Evolutionary conservation across 1,140 invertebrate genomes (phyloP), one percentile per base, ranked within the genome.

Genomic region (Cydia fagiglandana): DNA sequence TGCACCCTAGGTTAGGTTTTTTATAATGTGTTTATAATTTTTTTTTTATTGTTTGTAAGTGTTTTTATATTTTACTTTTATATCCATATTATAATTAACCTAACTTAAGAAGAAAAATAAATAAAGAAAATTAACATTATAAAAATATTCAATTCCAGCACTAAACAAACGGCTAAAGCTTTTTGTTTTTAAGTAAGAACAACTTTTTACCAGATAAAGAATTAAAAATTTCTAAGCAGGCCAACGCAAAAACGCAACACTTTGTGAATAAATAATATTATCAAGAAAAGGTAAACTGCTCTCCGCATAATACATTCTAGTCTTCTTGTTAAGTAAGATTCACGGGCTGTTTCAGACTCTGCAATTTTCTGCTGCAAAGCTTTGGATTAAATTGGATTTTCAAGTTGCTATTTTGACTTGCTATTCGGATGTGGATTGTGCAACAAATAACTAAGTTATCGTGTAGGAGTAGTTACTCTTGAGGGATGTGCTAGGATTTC

Each of bases 281-380:
- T n/a, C 7, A 74, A 74, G 15, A 24, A 61, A 61, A 61, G 56
- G 56, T 12, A 24, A 61, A 61, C 56, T 61, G 56, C 20, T 24
- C 56, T 24, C 9, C 6, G 17, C 56, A 24, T 24, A 61, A 24
- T 61, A 61, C 7, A 61, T 24, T 20, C 56, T 61, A 61, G 56
- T 61, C 56, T 56, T 17, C 53, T 61, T 24, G 6, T 7, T 61
- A 61, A 61, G 17, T 61, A 61, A 61, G 20, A 61, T 24, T 24
- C 20, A 24, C 56, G 56, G 12, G 17, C 56, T 61, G 20, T 61
- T 61, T 61, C 17, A 61, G 56, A 61, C 56, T 24, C 9, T 61
- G 4, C 15, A 17, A 61, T 61, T 61, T 61, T 61, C 20, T 61
- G 9, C 6, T 17, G 20, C 17, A 24, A 61, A 61, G 56, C 9